Percentiles rank a stretch among this genome's conserved stretches.
Evolutionary conservation across 1,140 invertebrate species (phyloP).

Genomic region (Bombus pascuorum): DNA sequence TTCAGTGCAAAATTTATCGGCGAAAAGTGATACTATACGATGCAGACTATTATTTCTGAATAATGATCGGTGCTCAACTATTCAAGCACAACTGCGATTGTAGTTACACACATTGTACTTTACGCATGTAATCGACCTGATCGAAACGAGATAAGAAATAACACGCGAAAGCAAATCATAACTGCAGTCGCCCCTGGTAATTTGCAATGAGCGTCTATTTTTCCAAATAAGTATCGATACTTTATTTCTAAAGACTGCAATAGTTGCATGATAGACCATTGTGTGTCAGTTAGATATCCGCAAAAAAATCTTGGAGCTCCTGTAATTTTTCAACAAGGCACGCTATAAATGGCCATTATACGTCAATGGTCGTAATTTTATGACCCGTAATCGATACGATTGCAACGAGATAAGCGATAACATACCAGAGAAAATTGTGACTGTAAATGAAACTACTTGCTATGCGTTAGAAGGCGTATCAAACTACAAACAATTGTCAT

Average conservation of each 20-base stretch:
- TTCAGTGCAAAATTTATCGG: too few species aligned
- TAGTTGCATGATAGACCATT: too few species aligned
- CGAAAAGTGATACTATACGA: too few species aligned
- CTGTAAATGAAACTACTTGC: background rate
- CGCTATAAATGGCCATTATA: background rate
- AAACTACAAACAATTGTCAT: background rate
- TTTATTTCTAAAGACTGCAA: too few species aligned
- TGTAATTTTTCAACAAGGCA: background rate
- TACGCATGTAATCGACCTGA: conserved; percentile 15
- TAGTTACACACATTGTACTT: too few species aligned
- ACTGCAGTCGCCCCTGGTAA: background rate
- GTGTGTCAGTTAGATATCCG: too few species aligned
- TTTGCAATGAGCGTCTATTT: background rate
- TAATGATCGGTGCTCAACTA: too few species aligned
- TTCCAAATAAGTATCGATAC: background rate
- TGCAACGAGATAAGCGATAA: background rate
- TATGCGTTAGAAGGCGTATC: background rate
- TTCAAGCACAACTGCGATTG: too few species aligned
- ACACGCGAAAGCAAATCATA: background rate
- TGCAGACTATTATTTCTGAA: too few species aligned
- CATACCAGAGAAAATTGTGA: background rate
- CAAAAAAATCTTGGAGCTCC: background rate
- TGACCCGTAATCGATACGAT: background rate
- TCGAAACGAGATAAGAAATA: conserved; percentile 33
- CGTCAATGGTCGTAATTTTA: background rate